These are phyloP conservation scores for Tortricodes alternella DNA, from an alignment of 2,888 invertebrate genomes.

Conservation along the genomic window DNA sequence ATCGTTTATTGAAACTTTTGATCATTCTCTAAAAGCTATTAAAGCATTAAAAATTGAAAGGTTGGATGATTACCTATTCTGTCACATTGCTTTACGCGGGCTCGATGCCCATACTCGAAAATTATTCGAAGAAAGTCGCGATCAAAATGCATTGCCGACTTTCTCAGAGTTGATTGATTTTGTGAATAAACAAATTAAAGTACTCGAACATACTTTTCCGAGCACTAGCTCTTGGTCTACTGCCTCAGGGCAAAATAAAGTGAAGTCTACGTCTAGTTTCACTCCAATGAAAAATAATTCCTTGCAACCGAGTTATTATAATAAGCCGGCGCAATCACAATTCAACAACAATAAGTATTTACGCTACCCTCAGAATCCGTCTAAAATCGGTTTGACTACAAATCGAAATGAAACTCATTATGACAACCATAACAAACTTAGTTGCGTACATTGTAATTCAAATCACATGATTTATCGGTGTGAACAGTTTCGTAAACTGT, in stretches of 20 bases:
- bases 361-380: no score
- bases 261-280: background rate
- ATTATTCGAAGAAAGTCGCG: slow-evolving; percentile 17
- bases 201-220: slow-evolving; percentile 2
- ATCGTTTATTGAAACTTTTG: no score
- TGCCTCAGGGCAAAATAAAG: background rate
- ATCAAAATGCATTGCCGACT: slow-evolving; percentile 7
- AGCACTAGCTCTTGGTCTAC: background rate
- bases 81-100: slow-evolving; percentile 24
- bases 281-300: background rate
- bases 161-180: slow-evolving; percentile 7
- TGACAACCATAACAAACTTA: slow-evolving; percentile 3
- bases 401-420: no score
- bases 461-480: no score
- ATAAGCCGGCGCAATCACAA: no score
- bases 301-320: no score
- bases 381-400: no score
- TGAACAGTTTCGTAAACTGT: no score
- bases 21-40: slow-evolving; percentile 24
- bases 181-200: slow-evolving; percentile 20
- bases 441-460: slow-evolving; percentile 6
- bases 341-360: no score
- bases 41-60: slow-evolving; percentile 23
- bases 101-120: slow-evolving; percentile 16
- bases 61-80: slow-evolving; percentile 16